Base-by-base conservation (phyloP, 92 coral and sea anemone species). In the Bergia puertoricense region DNA sequence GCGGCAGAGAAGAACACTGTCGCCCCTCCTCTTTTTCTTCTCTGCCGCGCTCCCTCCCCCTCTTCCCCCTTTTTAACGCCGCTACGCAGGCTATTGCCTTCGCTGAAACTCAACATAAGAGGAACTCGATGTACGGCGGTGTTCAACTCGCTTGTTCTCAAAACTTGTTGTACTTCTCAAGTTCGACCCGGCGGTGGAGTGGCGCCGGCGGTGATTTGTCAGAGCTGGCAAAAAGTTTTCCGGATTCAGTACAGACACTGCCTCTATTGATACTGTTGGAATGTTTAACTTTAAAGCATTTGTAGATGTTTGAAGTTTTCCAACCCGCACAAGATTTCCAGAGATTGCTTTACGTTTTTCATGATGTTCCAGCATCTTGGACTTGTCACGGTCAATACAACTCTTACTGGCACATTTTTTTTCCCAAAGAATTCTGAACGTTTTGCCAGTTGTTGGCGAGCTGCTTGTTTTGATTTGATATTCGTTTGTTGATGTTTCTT, bases 381-480 rank as follows among this genome's bases (percentile, higher is more conserved):
- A 59, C 11, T 81, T 90, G 40, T 88, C 93, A 16, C 73, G 81
- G 56, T 92, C 95, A 41, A 90, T 44, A 38, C 51, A 81, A 37
- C 82, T 82, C 50, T 88, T 88, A 18, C 77, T 66, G 41, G 41
- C 38, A 0, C 65, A 51, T 85, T 78, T 82, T 40, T 89, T 65
- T 90, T 45, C 88, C 90, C 37, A 93, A 48, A 22, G 71, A 69
- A 43, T 80, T 74, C 11, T 22, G 71, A 20, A 85, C 88, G 56
- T 46, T 75, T 56, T 48, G 69, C 89, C 95, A 91, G 74, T 81
- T 90, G 45, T 88, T 88, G 5, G 74, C 88, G 20, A 93, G 88
- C 14, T 90, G 85, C 44, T 48, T 76, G 56, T 88, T 93, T 42
- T 93, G 89, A 40, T 88, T 74, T 13, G 93, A 93, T 36, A 92